These are phyloP conservation scores for Hippocampus comes DNA, from an alignment of 2,113 vertebrate genomes.

Conservation along the genomic window DNA sequence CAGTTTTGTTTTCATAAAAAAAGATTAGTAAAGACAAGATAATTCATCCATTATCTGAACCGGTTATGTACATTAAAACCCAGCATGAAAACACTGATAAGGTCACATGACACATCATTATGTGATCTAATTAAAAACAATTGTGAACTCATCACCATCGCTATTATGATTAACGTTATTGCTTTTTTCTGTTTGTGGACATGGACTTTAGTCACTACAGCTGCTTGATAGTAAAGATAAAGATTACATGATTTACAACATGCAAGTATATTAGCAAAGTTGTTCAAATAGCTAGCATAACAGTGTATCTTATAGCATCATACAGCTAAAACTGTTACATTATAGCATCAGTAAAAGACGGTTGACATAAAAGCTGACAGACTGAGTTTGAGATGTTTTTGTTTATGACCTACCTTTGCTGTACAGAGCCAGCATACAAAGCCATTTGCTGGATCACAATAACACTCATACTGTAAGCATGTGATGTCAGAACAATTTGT, in stretches of 20 bases:
- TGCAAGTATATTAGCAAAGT: neutral
- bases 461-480: neutral
- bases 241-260: neutral
- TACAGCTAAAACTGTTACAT: neutral
- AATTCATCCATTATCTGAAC: neutral
- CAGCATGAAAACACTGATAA: neutral
- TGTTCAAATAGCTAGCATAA: neutral
- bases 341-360: neutral
- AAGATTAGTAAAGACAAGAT: neutral
- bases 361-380: neutral
- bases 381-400: neutral
- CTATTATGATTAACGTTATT: neutral
- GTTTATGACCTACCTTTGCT: neutral
- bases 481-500: neutral
- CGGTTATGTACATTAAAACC: neutral
- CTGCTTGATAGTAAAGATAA: slow-evolving; percentile 1
- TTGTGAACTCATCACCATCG: neutral
- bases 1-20: neutral
- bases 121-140: neutral
- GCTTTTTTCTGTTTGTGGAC: neutral
- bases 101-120: neutral
- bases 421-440: neutral
- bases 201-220: neutral
- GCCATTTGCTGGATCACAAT: neutral
- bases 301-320: neutral